Percentiles rank a stretch among this genome's conserved stretches.
Conservation (phyloP, 1,140 invertebrate species). For the Pogonomyrmex barbatus region DNA sequence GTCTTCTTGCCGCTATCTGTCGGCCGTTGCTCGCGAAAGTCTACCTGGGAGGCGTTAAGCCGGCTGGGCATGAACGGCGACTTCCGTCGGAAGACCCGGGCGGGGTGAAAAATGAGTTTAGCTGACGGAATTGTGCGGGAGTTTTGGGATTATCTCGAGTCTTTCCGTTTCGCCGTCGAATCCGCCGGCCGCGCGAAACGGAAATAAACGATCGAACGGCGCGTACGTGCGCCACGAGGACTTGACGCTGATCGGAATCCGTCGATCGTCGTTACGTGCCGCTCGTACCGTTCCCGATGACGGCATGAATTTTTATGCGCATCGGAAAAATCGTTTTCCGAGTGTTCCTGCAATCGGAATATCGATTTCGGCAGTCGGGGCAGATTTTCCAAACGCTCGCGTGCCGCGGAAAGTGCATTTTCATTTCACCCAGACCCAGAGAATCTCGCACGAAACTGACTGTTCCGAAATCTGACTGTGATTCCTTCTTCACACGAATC, state of each 20-base stretch:
- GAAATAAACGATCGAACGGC: slow-evolving; percentile 56
- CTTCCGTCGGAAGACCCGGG: slow-evolving; percentile 21
- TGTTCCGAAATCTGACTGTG: too few relatives aligned
- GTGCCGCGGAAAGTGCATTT: slow-evolving; percentile 23
- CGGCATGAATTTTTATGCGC: slow-evolving; percentile 55
- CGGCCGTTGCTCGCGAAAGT: slow-evolving; percentile 53
- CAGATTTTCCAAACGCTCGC: slow-evolving; percentile 33
- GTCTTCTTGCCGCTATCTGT: not conserved
- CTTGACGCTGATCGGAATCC: slow-evolving; percentile 39
- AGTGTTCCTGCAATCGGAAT: slow-evolving; percentile 53
- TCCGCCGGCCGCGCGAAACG: slow-evolving; percentile 68
- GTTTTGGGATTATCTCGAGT: slow-evolving; percentile 44
- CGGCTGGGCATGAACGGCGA: slow-evolving; percentile 27
- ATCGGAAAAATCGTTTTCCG: slow-evolving; percentile 54
- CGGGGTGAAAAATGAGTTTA: slow-evolving; percentile 54
- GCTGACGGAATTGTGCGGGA: slow-evolving; percentile 36
- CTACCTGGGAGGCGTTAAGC: slow-evolving; percentile 19
- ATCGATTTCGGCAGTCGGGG: slow-evolving; percentile 40
- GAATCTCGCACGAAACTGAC: not conserved
- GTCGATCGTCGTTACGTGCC: slow-evolving; percentile 62
- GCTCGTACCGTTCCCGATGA: slow-evolving; percentile 47
- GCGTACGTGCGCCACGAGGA: slow-evolving; percentile 52
- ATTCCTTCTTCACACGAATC: not conserved
- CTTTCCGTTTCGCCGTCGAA: slow-evolving; percentile 60
- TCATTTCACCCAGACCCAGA: not conserved